phyloP scores from a whole-genome alignment of 2,797 vertebrate species.

The Thaleichthys pacificus region DNA sequence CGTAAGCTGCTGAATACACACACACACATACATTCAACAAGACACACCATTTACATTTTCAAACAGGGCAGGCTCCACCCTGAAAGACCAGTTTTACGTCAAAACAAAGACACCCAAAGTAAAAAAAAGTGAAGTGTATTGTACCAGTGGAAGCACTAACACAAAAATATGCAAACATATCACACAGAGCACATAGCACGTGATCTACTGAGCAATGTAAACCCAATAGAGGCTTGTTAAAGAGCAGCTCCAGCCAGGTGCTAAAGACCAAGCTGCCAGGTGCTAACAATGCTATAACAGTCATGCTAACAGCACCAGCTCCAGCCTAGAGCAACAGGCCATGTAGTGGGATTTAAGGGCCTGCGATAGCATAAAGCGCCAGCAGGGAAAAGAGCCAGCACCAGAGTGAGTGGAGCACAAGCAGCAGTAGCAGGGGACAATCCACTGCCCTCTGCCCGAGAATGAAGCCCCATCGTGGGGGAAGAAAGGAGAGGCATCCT shows the following conservation, averaged over 20 bases:
- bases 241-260: constrained; percentile 11
- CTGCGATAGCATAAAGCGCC: constrained; percentile 46
- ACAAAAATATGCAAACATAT: neutral
- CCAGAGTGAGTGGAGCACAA: constrained; percentile 16
- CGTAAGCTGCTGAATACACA: neutral
- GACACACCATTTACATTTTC: neutral
- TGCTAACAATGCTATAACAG: constrained; percentile 8
- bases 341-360: constrained; percentile 19
- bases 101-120: neutral
- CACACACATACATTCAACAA: neutral
- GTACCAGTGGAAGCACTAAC: neutral
- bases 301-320: constrained; percentile 44
- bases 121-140: no score
- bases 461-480: neutral
- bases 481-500: constrained; percentile 34
- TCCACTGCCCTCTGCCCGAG: neutral
- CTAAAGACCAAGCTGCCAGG: constrained; percentile 16
- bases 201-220: constrained; percentile 1
- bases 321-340: constrained; percentile 19
- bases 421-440: constrained; percentile 31
- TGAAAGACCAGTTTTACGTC: neutral
- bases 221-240: constrained; percentile 13
- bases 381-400: constrained; percentile 39
- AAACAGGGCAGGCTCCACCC: no score
- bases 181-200: neutral